Evolutionary conservation across 2,113 vertebrate genomes (phyloP), one percentile per base, ranked within the genome.

Genomic region (Gymnarchus niloticus): DNA sequence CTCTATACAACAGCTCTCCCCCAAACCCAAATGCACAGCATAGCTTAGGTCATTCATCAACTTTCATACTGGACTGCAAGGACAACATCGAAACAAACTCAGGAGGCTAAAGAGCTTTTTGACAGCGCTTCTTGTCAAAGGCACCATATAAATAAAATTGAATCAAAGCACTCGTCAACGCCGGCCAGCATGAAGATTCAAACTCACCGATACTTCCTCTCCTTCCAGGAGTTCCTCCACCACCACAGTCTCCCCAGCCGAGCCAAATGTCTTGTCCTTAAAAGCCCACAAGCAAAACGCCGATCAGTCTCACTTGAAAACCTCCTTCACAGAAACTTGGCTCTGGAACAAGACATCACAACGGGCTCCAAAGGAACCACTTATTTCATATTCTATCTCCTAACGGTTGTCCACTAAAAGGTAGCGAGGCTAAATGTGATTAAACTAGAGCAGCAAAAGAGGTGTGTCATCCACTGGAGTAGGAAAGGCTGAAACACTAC

Each of bases 181-280:
- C 1, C 3, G 3, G 33, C 12, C 9, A 41, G 37, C 33, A 10
- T 2, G 37, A 19, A 44, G 0, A 9, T n/a, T n/a, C n/a, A n/a
- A 33, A 97, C 97, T 90, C 93, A 99, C 98, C 86, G 98, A 99
- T 78, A 99, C 94, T 88, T 99, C 98, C 92, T 99, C 97, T 88
- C 98, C 98, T 87, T 97, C 97, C 17, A 99, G 95, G 23, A 97
- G 94, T 88, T 99, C 98, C 89, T 99, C 98, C 57, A 99, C 93
- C 87, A 99, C 96, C 86, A 99, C 91, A 0, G 96, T 98, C 87
- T 99, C 97, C 37, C 98, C 98, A 8, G 98, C 98, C 1, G 94
- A 88, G 87, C 97, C 98, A 86, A 97, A 99, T 1, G 95, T 92
- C 89, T 95, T 93, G 41, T 97, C 96, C 98, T 99, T 73, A 41